phyloP scores from a whole-genome alignment of 2,888 invertebrate species.

The Strigamia maritima region DNA sequence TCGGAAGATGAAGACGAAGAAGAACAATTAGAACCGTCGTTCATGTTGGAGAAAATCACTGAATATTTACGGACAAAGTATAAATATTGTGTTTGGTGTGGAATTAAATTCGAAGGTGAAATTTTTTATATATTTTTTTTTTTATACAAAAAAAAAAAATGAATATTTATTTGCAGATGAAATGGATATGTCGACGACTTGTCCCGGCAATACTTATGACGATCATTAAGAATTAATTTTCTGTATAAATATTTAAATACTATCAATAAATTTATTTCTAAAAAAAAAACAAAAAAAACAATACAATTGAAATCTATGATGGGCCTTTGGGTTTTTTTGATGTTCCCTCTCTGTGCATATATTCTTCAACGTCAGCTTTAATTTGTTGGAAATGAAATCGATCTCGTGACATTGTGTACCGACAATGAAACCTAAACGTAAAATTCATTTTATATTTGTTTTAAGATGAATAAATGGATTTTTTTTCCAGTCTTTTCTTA shows the following conservation, averaged over 20 bases:
- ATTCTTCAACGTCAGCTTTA: background rate
- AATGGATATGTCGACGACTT: constrained; percentile 61
- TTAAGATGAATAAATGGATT: background rate
- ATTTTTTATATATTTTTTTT: background rate
- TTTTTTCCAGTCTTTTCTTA: background rate
- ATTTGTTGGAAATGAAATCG: background rate
- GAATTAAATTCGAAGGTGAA: constrained; percentile 62
- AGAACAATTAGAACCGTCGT: constrained; percentile 49
- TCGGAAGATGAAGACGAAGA: background rate
- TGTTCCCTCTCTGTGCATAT: background rate
- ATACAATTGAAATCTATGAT: too few relatives aligned
- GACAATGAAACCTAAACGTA: constrained; percentile 24
- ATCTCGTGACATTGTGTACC: constrained; percentile 9
- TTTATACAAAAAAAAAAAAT: background rate
- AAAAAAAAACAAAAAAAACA: background rate
- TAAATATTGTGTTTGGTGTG: constrained; percentile 77
- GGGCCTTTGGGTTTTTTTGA: background rate
- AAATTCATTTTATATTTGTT: background rate
- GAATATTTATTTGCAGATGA: constrained; percentile 22
- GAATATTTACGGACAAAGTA: constrained; percentile 67
- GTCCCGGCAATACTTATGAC: constrained; percentile 64
- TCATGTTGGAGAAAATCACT: constrained; percentile 63
- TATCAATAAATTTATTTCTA: background rate
- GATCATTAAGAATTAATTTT: constrained; percentile 57
- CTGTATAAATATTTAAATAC: background rate